These are phyloP conservation scores for Atethmia centrago DNA, from an alignment of 2,888 invertebrate species.

Conservation along the genomic window DNA sequence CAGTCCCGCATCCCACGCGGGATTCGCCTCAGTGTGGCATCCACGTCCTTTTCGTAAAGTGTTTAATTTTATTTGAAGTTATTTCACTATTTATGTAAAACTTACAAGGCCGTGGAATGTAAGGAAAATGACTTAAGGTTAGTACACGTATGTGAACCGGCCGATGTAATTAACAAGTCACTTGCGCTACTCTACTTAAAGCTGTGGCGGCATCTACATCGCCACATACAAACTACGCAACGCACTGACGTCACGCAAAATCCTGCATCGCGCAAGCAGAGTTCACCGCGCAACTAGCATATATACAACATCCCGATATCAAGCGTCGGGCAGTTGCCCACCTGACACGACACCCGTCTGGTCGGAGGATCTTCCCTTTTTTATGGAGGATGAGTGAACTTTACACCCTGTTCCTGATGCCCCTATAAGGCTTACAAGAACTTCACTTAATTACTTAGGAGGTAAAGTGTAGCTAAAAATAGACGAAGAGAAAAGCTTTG, in stretches of 20 bases:
- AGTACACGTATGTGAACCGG: conserved; percentile 1
- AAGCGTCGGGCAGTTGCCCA: too few relatives aligned
- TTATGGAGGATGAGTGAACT: too few relatives aligned
- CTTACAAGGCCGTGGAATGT: background rate
- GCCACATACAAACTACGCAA: too few relatives aligned
- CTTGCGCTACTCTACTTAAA: background rate
- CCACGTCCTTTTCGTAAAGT: background rate
- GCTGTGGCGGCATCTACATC: too few relatives aligned
- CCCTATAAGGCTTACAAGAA: conserved; percentile 12
- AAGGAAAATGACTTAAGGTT: background rate
- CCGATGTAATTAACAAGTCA: conserved; percentile 26
- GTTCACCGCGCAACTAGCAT: too few relatives aligned
- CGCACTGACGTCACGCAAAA: too few relatives aligned
- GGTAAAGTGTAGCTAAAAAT: conserved; percentile 10
- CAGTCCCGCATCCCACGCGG: too few relatives aligned
- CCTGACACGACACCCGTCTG: too few relatives aligned
- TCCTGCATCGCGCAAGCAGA: too few relatives aligned
- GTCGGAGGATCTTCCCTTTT: too few relatives aligned
- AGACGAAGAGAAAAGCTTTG: background rate
- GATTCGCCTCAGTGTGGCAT: background rate
- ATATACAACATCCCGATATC: too few relatives aligned
- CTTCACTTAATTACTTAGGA: background rate
- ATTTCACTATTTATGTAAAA: background rate
- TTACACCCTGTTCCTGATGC: too few relatives aligned
- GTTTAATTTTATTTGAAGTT: background rate